These are phyloP conservation scores for Hydrozoanthus gracilis DNA, from an alignment of 92 coral and sea anemone genomes.

Conservation along the genomic window DNA sequence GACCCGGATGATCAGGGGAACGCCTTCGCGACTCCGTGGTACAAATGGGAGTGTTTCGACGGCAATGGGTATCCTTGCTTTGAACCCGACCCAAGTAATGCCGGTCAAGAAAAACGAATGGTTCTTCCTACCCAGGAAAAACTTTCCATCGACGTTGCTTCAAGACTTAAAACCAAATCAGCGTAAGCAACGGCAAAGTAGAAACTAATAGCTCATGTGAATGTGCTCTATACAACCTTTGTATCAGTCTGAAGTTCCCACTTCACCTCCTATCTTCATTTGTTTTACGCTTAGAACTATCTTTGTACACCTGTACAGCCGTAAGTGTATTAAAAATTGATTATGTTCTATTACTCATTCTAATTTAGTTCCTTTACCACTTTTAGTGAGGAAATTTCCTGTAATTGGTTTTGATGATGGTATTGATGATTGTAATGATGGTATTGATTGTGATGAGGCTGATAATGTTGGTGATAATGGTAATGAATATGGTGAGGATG, in stretches of 20 bases:
- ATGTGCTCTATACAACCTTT: neutral
- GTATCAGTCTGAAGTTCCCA: neutral
- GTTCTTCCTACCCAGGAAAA: slow-evolving; percentile 46
- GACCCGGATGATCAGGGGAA: slow-evolving; percentile 66
- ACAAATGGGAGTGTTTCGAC: slow-evolving; percentile 69
- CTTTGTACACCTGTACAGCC: too few species aligned
- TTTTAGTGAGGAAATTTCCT: too few species aligned
- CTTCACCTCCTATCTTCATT: too few species aligned
- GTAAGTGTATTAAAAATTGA: too few species aligned
- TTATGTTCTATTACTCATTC: too few species aligned
- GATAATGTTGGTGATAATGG: too few species aligned
- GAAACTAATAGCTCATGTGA: neutral
- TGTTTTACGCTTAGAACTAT: too few species aligned
- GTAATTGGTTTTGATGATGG: too few species aligned
- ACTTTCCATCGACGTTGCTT: slow-evolving; percentile 37
- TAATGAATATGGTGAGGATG: too few species aligned
- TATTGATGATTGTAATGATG: too few species aligned
- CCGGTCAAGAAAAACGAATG: slow-evolving; percentile 46
- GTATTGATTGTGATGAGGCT: too few species aligned
- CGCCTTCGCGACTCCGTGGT: slow-evolving; percentile 46
- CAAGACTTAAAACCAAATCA: slow-evolving; percentile 42
- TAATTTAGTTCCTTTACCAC: too few species aligned
- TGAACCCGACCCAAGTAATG: slow-evolving; percentile 53
- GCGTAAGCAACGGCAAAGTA: slow-evolving; percentile 5
- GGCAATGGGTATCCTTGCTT: slow-evolving; percentile 55